A percentile compares a stretch with the other conserved stretches of the same genome.
phyloP scores from a whole-genome alignment of 2,113 vertebrate species.

The Brienomyrus longianalis region DNA sequence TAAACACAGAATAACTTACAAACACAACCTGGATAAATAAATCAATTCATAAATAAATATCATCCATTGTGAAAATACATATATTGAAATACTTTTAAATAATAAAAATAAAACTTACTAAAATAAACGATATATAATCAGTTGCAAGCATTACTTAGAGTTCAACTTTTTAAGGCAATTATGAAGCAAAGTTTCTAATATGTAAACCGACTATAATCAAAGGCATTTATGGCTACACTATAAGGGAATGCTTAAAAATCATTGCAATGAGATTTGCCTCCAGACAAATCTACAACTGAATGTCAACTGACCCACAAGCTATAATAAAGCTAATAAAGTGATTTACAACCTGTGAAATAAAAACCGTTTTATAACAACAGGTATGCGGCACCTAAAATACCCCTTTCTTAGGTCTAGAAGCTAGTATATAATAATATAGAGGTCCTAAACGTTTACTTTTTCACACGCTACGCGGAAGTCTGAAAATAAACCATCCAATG shows the following conservation, averaged over 20 bases:
- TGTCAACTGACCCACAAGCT: constrained; percentile 78
- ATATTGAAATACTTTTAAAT: constrained; percentile 59
- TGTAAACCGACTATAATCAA: constrained; percentile 65
- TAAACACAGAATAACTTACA: constrained; percentile 67
- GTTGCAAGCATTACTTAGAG: constrained; percentile 37
- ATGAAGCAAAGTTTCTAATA: constrained; percentile 68
- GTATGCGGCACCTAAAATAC: constrained; percentile 53
- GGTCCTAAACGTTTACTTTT: constrained; percentile 43
- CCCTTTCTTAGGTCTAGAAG: constrained; percentile 68
- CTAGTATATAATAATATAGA: constrained; percentile 57
- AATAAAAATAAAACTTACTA: constrained; percentile 50
- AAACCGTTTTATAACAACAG: constrained; percentile 55
- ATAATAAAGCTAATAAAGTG: constrained; percentile 79
- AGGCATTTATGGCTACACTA: constrained; percentile 90
- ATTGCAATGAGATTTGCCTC: constrained; percentile 58
- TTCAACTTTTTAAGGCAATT: constrained; percentile 76
- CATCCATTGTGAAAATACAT: constrained; percentile 63
- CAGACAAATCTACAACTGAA: constrained; percentile 66
- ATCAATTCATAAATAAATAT: constrained; percentile 76
- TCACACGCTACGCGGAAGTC: constrained; percentile 32
- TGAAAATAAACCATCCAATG: constrained; percentile 34
- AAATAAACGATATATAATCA: constrained; percentile 50
- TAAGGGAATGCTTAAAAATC: constrained; percentile 55
- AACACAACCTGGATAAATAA: constrained; percentile 88
- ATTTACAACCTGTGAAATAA: constrained; percentile 62